phyloP scores from a whole-genome alignment of 2,888 invertebrate genomes.

The Coenonympha arcania region DNA sequence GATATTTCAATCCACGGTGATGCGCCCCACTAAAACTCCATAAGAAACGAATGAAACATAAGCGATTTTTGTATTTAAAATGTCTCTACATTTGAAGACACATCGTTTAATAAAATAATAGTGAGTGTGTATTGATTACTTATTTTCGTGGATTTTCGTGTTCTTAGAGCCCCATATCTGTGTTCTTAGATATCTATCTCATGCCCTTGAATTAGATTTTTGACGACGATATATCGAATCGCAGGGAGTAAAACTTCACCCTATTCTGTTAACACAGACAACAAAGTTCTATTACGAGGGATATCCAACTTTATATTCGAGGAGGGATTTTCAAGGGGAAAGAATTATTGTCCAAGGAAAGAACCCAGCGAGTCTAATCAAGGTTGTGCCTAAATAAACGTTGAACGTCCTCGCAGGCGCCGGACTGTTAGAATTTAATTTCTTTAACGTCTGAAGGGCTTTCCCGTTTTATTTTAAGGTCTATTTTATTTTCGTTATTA shows the following conservation, averaged over 20 bases:
- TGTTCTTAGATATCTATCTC: not conserved
- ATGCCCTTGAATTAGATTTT: not conserved
- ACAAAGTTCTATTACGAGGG: conserved; percentile 29
- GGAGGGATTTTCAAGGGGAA: conserved; percentile 23
- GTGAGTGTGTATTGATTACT: no score
- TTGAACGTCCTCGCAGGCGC: conserved; percentile 12
- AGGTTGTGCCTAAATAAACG: conserved; percentile 22
- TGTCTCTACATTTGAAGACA: no score
- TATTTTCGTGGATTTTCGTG: no score
- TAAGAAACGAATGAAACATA: no score
- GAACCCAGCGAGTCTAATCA: conserved; percentile 25
- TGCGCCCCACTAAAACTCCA: no score
- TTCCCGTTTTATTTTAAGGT: conserved; percentile 7
- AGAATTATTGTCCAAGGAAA: conserved; percentile 26
- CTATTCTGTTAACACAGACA: conserved; percentile 29
- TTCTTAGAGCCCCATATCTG: no score
- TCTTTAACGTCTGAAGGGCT: conserved; percentile 15
- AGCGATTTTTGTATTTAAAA: no score
- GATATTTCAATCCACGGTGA: no score
- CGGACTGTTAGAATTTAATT: conserved; percentile 23
- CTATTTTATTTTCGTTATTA: conserved; percentile 6
- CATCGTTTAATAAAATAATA: no score
- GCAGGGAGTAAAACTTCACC: conserved; percentile 17
- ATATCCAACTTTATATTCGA: conserved; percentile 27
- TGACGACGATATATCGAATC: not conserved